Percentiles rank a stretch among this genome's conserved stretches.
Conservation (phyloP, 2,888 invertebrate species). For the Molanna angustata region DNA sequence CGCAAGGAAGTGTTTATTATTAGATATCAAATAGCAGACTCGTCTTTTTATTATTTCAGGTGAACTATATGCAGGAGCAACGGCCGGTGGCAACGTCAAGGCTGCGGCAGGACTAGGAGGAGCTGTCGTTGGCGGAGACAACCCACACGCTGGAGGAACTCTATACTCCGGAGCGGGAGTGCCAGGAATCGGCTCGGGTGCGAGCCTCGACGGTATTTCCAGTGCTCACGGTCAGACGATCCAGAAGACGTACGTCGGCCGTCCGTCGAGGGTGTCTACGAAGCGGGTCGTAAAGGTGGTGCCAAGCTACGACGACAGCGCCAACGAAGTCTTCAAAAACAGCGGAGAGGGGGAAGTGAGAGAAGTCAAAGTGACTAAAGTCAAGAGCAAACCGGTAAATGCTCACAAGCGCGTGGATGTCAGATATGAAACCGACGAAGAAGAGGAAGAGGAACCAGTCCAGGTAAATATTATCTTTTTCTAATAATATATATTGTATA, state of each 20-base stretch:
- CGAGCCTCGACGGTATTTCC: conserved; percentile 36
- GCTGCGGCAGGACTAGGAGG: conserved; percentile 56
- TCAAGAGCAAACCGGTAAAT: conserved; percentile 4
- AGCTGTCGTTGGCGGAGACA: conserved; percentile 41
- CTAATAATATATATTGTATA: too few species aligned
- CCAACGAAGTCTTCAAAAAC: neutral
- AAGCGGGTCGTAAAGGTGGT: conserved; percentile 6
- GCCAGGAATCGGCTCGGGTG: conserved; percentile 41
- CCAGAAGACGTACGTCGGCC: neutral
- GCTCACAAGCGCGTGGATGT: neutral
- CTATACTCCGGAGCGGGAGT: conserved; percentile 48
- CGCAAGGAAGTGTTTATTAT: too few species aligned
- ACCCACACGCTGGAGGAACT: conserved; percentile 40
- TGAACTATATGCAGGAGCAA: conserved; percentile 58
- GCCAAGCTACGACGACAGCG: neutral
- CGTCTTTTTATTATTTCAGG: conserved; percentile 44
- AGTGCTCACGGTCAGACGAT: conserved; percentile 39
- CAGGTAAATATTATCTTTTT: too few species aligned
- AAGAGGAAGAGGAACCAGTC: too few species aligned
- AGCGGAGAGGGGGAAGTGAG: conserved; percentile 1
- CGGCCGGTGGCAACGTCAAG: conserved; percentile 54
- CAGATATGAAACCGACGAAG: too few species aligned
- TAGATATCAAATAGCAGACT: too few species aligned
- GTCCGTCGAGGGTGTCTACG: neutral
- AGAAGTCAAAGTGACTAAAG: neutral